Conservation (phyloP, 2,797 vertebrate genomes). For the Lacerta viridis region DNA sequence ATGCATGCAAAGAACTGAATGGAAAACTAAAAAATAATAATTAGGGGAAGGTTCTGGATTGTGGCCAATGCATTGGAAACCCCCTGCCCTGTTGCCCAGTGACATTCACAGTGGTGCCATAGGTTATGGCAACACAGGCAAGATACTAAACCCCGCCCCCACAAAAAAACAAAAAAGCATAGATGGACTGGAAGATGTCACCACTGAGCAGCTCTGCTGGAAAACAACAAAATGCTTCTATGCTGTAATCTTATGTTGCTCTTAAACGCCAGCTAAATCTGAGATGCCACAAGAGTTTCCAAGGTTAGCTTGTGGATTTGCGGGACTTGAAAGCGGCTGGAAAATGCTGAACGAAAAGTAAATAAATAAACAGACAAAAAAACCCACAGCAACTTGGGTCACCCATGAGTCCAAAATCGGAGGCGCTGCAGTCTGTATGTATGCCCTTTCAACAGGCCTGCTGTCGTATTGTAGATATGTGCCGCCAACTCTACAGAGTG, state of each 20-base stretch:
- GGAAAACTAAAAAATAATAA: neutral
- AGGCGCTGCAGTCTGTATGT: neutral
- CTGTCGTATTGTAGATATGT: too few relatives aligned
- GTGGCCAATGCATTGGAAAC: neutral
- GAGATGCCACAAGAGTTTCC: neutral
- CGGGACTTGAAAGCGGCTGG: neutral
- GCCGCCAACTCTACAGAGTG: neutral
- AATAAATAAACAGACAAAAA: neutral
- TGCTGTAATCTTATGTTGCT: neutral
- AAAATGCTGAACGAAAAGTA: neutral
- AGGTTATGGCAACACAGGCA: neutral
- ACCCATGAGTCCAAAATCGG: neutral
- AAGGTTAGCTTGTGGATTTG: neutral
- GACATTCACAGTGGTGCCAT: neutral
- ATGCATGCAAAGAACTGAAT: neutral
- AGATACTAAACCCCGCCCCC: too few relatives aligned
- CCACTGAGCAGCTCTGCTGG: neutral
- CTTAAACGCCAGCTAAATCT: neutral
- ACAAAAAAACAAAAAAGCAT: neutral
- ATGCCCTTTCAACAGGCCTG: neutral
- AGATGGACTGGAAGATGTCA: neutral
- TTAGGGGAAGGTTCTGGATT: neutral
- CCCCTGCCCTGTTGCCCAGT: neutral
- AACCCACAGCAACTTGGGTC: neutral
- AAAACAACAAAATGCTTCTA: neutral